Evolutionary conservation across 2,113 vertebrate genomes (phyloP).

Genomic region (Apodemus speciosus): DNA sequence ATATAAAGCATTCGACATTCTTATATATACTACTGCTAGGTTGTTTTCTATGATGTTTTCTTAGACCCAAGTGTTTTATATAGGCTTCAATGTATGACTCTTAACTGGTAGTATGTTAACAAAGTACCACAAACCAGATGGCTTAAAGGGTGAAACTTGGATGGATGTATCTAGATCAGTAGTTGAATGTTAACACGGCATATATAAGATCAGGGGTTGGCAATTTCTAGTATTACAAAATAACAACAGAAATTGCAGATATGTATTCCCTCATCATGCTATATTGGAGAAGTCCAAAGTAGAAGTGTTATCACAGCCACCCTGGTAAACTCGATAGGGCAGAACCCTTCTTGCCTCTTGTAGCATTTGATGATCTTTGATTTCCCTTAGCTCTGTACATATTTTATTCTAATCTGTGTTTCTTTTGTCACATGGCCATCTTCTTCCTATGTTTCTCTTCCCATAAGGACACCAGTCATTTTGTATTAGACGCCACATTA

Average conservation of each 20-base stretch:
- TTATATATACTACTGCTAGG: neutral
- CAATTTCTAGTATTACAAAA: neutral
- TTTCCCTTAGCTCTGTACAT: neutral
- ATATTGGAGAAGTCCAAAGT: neutral
- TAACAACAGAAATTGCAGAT: neutral
- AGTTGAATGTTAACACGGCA: too few relatives aligned
- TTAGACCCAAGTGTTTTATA: slow-evolving; percentile 5
- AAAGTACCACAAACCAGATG: neutral
- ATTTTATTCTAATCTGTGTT: neutral
- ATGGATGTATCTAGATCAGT: neutral
- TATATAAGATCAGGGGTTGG: neutral
- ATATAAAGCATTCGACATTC: neutral
- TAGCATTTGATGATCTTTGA: neutral
- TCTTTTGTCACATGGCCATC: neutral
- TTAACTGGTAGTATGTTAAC: slow-evolving; percentile 29
- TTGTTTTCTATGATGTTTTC: slow-evolving; percentile 1
- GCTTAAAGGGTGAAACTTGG: slow-evolving; percentile 21
- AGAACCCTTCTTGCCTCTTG: neutral
- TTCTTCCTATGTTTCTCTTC: neutral
- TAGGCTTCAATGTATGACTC: slow-evolving; percentile 2
- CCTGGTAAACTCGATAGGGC: neutral
- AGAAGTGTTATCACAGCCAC: neutral
- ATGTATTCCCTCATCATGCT: neutral
- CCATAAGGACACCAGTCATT: neutral
- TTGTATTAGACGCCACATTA: neutral